Conservation (phyloP, 64 coral and sea anemone species). For the Anthopleura sola region DNA sequence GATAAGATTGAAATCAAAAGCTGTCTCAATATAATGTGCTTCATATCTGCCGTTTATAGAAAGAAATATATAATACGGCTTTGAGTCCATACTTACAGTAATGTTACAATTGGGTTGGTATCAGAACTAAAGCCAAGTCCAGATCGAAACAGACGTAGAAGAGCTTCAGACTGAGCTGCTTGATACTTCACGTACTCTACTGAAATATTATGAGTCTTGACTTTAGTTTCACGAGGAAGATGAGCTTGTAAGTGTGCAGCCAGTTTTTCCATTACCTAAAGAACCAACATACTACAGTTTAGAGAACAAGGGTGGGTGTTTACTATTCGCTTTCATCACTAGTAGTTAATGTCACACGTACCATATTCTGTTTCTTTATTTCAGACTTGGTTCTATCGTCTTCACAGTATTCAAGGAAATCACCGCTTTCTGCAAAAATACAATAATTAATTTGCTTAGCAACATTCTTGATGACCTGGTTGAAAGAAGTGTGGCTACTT, state of each 20-base stretch:
- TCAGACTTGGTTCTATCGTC: conserved; percentile 50
- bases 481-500: no score
- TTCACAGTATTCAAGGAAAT: conserved; percentile 52
- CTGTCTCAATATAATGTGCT: no score
- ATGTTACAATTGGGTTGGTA: conserved; percentile 50
- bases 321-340: no score
- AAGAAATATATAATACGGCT: no score
- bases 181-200: conserved; percentile 76
- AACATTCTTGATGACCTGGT: background rate
- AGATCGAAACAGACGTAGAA: conserved; percentile 72
- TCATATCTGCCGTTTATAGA: no score
- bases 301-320: no score
- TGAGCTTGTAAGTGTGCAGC: conserved; percentile 77
- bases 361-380: conserved; percentile 60
- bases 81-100: background rate
- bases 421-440: conserved; percentile 38
- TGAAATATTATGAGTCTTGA: conserved; percentile 76
- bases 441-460: background rate
- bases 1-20: no score
- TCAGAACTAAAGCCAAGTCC: conserved; percentile 70
- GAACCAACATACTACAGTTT: background rate
- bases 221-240: conserved; percentile 62
- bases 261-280: conserved; percentile 56
- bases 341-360: conserved; percentile 1
- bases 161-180: conserved; percentile 60